Evolutionary conservation across 2,113 vertebrate genomes (phyloP), one percentile per base, ranked within the genome.

Genomic region (Syrmaticus mikado): DNA sequence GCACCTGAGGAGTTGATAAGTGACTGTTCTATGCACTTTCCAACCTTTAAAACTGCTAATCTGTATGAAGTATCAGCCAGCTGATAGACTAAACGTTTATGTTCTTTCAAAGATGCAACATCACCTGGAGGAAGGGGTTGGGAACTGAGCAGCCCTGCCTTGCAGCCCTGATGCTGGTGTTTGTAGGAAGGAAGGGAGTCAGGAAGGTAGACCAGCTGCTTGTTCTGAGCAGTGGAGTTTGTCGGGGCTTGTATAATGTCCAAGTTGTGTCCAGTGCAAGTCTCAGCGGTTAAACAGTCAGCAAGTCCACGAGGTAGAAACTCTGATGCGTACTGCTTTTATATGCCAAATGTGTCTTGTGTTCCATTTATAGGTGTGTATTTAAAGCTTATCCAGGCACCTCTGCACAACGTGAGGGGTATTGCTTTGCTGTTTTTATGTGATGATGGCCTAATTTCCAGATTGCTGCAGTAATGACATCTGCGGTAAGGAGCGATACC

Each of bases 381-480:
- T 74, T 75, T 55, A 60, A 40, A 4, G 8, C 64, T 36, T 53
- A 14, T 61, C 17, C 75, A 25, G 62, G 16, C 38, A 64, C 12
- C 25, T 4, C 17, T 41, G 70, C 25, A 32, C 9, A 28, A 53
- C 3, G 1, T 8, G 4, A 27, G 22, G 48, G 32, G 16, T 48
- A 65, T 62, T 53, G 50, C 15, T 45, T 74, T 19, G 43, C 28
- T 34, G 16, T 52, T 70, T 70, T 36, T n/a, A 2, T 13, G 18
- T 18, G 24, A 27, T 4, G 0, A 3, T 19, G 24, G 8, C 58
- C 18, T 52, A 22, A 6, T 50, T 64, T 43, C 53, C 55, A 50
- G 17, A 2, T 41, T 10, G 5, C 0, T n/a, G 50, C n/a, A 66
- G 22, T 2, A 6, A 18, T 38, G 3, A 25, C 17, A 11, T 40